These are phyloP conservation scores for Apodemia duryi DNA, from an alignment of 2,888 invertebrate species.

Conservation along the genomic window DNA sequence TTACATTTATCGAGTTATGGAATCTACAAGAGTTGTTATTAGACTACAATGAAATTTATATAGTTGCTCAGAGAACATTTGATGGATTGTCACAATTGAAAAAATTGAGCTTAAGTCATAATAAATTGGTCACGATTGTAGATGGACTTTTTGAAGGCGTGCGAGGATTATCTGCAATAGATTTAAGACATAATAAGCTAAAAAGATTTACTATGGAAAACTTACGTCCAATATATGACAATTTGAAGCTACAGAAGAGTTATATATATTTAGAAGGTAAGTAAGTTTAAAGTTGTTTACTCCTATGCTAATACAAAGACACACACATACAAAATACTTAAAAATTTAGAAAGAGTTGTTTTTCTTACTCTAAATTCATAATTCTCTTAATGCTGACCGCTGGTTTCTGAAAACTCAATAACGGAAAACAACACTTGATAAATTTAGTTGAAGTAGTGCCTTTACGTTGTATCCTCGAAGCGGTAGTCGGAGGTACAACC, in stretches of 20 bases:
- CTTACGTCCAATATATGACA: slow-evolving; percentile 86
- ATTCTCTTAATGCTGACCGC: too few species aligned
- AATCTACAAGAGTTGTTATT: slow-evolving; percentile 84
- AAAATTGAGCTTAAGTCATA: slow-evolving; percentile 86
- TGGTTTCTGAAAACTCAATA: too few species aligned
- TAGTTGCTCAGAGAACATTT: slow-evolving; percentile 87
- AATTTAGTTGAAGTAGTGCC: too few species aligned
- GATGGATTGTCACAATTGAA: slow-evolving; percentile 86
- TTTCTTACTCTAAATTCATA: too few species aligned
- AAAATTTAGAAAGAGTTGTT: too few species aligned
- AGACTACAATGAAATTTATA: slow-evolving; percentile 84
- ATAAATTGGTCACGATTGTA: slow-evolving; percentile 84
- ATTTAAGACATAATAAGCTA: slow-evolving; percentile 87
- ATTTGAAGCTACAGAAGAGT: slow-evolving; percentile 85
- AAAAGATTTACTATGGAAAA: slow-evolving; percentile 87
- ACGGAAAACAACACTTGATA: too few species aligned
- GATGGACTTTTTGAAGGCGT: slow-evolving; percentile 86
- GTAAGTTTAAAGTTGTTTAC: slow-evolving; percentile 33
- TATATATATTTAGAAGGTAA: slow-evolving; percentile 88
- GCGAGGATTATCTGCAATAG: slow-evolving; percentile 84
- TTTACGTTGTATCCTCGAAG: too few species aligned
- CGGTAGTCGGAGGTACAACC: too few species aligned
- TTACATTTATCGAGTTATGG: slow-evolving; percentile 88
- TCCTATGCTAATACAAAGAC: too few species aligned
- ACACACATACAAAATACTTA: too few species aligned